A percentile compares a stretch with the other conserved stretches of the same genome.
phyloP scores from a whole-genome alignment of 2,888 invertebrate genomes.

The Apamea sordens region DNA sequence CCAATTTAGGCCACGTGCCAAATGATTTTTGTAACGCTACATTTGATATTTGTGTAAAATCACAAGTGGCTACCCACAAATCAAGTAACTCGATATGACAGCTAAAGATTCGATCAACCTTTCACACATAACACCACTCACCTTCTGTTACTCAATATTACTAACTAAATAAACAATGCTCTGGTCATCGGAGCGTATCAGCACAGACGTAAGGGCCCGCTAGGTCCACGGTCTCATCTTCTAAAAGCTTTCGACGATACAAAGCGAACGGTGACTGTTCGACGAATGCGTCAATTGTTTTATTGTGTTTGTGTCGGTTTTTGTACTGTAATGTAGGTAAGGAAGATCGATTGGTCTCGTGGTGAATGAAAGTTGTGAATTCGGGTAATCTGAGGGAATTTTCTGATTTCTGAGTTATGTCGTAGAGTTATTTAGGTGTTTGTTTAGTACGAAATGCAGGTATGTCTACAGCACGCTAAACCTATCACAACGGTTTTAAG shows the following conservation, averaged over 20 bases:
- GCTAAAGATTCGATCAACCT: slow-evolving; percentile 4
- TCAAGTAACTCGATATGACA: slow-evolving; percentile 6
- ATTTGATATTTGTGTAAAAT: neutral
- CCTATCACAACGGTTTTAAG: neutral
- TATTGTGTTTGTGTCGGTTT: slow-evolving; percentile 29
- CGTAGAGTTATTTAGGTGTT: neutral
- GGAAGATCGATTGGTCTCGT: neutral
- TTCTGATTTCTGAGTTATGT: neutral
- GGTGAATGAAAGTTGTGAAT: neutral
- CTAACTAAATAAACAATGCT: slow-evolving; percentile 53
- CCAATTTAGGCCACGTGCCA: neutral
- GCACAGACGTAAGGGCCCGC: slow-evolving; percentile 22
- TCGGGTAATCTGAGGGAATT: neutral
- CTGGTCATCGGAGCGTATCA: slow-evolving; percentile 35
- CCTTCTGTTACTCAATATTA: slow-evolving; percentile 26
- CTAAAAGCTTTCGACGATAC: slow-evolving; percentile 84
- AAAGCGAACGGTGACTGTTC: slow-evolving; percentile 56
- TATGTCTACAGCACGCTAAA: neutral
- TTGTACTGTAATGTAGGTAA: slow-evolving; percentile 1
- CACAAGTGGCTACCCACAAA: neutral
- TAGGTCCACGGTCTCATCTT: slow-evolving; percentile 73
- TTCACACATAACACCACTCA: neutral
- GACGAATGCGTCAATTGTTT: slow-evolving; percentile 38
- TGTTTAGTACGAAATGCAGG: neutral
- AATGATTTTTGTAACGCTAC: neutral